Evolutionary conservation across 2,888 invertebrate species (phyloP), one percentile per base, ranked within the genome.

Genomic region (Eupithecia dodoneata): DNA sequence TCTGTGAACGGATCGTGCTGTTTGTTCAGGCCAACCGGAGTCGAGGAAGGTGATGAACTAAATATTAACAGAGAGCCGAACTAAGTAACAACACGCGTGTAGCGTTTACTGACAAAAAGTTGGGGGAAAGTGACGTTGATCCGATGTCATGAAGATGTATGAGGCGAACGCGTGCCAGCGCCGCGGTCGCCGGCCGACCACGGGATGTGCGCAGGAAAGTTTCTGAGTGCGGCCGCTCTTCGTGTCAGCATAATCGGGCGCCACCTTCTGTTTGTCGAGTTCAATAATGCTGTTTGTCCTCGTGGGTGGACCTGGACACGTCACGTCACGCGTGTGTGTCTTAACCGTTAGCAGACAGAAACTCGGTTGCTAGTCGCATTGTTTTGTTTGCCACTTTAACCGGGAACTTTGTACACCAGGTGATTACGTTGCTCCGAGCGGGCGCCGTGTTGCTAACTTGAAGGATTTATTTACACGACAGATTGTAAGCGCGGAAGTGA

Each of bases 261-360:
- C 89, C 88, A 87, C 90, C 89, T 87, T 85, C 87, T 93, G 93
- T 94, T 94, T 93, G 91, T 86, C 83, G 85, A 91, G 89, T 88
- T 87, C 88, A 89, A 91, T 94, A 93, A 94, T 93, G 91, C 91
- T 93, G 90, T 94, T 94, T 93, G 90, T 89, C 86, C 86, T 87
- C 82, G 87, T 87, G 90, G 91, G 90, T 89, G 90, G 90, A 88
- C 90, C 89, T 90, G 90, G 90, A 88, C 91, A 89, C 88, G 89
- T 89, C 90, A 89, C 90, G 87, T 89, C 88, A 89, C 88, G 88
- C 87, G 83, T 92, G 92, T 94, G 91, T 92, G 88, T 94, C 93
- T 94, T 94, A 92, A 92, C 94, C 91, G 91, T 94, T 94, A 92
- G 86, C 86, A 87, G 88, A 88, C 90, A 88, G 90, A 87, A 91